Evolutionary conservation across 2,113 vertebrate genomes (phyloP), one percentile per base, ranked within the genome.

Genomic region (Grallaria varia): DNA sequence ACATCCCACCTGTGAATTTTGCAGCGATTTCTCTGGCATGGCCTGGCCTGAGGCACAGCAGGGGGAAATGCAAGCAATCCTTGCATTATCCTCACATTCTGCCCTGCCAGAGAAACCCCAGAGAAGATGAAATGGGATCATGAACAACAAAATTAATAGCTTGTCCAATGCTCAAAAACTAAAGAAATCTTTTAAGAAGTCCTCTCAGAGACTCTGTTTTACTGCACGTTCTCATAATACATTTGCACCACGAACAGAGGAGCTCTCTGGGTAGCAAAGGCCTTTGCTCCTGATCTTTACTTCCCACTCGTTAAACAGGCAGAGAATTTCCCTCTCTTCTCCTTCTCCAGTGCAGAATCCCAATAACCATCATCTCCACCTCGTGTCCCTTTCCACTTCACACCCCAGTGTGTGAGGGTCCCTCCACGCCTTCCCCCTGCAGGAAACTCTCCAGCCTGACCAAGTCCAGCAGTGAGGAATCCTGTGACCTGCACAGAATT

Each of bases 321-420:
- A 18, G 73, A 88, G 80, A 84, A 96, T 97, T 92, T 66, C 52
- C 15, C 58, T 64, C 37, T 69, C 82, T 71, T 58, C 76, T 89
- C 82, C 72, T 60, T 39, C 35, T 35, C 33, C 71, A 79, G 75
- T 10, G 56, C 39, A 80, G 64, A 89, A 68, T 53, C n/a, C 87
- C 68, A 63, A 15, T 23, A 66, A 30, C 18, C 56, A 42, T 27
- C 73, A 40, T 59, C 45, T 68, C 81, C 45, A 47, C 17, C 68
- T 74, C 92, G n/a, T 81, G 39, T 78, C 84, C 52, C 27, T 66
- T 83, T 53, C 86, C 73, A 47, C 44, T n/a, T n/a, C n/a, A n/a
- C n/a, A n/a, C n/a, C n/a, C n/a, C n/a, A n/a, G n/a, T n/a, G 37
- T 9, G 42, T 35, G 17, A 1, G 14, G 30, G 42, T 11, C 13